Percentiles rank a stretch among this genome's conserved stretches.
Evolutionary conservation across 2,113 vertebrate genomes (phyloP).

Genomic region (Damaliscus lunatus): DNA sequence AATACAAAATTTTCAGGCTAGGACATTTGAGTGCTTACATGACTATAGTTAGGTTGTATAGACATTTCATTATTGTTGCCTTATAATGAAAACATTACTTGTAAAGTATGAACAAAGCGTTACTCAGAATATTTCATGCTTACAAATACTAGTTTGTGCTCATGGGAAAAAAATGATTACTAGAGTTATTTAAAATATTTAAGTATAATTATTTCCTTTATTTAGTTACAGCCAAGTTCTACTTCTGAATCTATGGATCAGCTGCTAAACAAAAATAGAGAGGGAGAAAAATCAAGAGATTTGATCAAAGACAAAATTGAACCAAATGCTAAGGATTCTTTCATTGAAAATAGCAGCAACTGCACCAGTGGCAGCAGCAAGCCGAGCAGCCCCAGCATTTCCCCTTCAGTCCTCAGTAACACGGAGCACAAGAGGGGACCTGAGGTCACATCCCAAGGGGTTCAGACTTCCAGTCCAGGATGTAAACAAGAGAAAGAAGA

Average conservation of each 20-base stretch:
- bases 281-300: constrained; percentile 94
- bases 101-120: background rate
- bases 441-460: constrained; percentile 96
- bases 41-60: background rate
- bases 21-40: background rate
- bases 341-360: constrained; percentile 81
- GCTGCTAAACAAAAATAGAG: constrained; percentile 90
- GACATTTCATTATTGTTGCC: background rate
- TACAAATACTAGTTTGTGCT: constrained; percentile 24
- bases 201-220: constrained; percentile 52
- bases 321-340: constrained; percentile 81
- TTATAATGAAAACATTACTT: background rate
- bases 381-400: constrained; percentile 90
- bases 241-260: constrained; percentile 92
- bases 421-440: constrained; percentile 92
- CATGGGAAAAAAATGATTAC: background rate
- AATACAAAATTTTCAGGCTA: background rate
- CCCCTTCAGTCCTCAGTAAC: constrained; percentile 84
- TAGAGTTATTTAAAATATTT: constrained; percentile 37
- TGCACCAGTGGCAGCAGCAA: constrained; percentile 87
- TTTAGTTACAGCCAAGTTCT: constrained; percentile 95
- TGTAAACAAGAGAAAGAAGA: constrained; percentile 92
- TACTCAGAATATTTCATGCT: background rate
- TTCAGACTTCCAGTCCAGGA: constrained; percentile 91
- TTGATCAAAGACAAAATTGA: constrained; percentile 90